Base-by-base conservation (phyloP, 2,888 invertebrate genomes). In the Pristionchus maxplancki region DNA sequence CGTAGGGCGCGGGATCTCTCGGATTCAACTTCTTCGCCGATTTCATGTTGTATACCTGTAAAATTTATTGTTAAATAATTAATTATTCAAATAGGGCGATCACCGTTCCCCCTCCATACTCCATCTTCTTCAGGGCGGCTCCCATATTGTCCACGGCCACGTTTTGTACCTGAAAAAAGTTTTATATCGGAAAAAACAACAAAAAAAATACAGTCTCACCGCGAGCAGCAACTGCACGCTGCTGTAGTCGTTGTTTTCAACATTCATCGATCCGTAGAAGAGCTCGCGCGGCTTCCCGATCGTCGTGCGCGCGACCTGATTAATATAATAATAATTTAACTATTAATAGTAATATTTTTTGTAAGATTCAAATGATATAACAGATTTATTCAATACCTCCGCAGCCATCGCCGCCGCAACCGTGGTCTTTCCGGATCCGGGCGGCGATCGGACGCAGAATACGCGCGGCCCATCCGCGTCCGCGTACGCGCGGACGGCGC, bases 361-460 rank as follows among this genome's bases (percentile, higher is more conserved):
- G n/a, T n/a, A n/a, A 50, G 2, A 2, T 50, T 11, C 50, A 11
- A 50, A 50, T 50, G 17, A 4, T 50, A 11, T 15, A 50, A 50
- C 2, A 24, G n/a, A 24, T 44, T 44, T 44, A 44, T 44, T 6
- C n/a, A 58, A 24, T 8, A 44, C 78, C 40, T n/a, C 78, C 5
- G 82, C 82, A 83, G 82, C 53, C 82, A 83, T 83, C 34, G 82
- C 82, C 15, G 82, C 82, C 24, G 82, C 82, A 0, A 83, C 82
- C 82, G 53, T 53, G 17, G 82, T 83, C 53, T 83, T 83, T 37
- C 71, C 71, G 17, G 71, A 71, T 31, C 82, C 82, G 37, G 82
- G 82, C n/a, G 71, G 71, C 15, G 71, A 37, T 4, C 11, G 71
- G 40, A 74, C 20, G 40, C 71, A 74, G 71, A 40, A 74, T 9